phyloP scores from a whole-genome alignment of 1,140 invertebrate genomes.

The Choristoneura fumiferana region DNA sequence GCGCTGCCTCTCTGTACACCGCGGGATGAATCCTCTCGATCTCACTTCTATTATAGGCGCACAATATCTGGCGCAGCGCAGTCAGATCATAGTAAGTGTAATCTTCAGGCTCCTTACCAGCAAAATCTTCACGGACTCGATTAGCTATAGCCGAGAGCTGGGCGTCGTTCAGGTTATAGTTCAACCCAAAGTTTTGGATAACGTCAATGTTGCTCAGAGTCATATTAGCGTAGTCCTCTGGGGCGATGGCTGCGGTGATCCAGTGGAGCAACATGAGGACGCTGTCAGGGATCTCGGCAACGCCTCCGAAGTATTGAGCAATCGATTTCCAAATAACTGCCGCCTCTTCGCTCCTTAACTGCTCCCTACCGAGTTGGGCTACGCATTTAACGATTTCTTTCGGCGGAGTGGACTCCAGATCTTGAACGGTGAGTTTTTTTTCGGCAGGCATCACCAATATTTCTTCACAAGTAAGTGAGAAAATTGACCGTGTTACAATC shows the following conservation, averaged over 20 bases:
- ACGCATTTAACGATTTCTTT: slow-evolving; percentile 57
- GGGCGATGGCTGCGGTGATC: slow-evolving; percentile 63
- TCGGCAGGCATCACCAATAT: slow-evolving; percentile 40
- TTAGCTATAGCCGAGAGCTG: slow-evolving; percentile 70
- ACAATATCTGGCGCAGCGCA: slow-evolving; percentile 73
- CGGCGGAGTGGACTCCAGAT: slow-evolving; percentile 46
- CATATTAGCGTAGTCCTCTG: slow-evolving; percentile 69
- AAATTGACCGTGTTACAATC: no score
- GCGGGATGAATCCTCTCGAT: slow-evolving; percentile 70
- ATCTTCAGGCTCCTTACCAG: slow-evolving; percentile 73
- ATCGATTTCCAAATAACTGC: slow-evolving; percentile 61
- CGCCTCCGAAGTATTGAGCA: slow-evolving; percentile 42
- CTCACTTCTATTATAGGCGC: slow-evolving; percentile 69
- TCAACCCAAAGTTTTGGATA: slow-evolving; percentile 72
- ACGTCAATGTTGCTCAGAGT: slow-evolving; percentile 72
- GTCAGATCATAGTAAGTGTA: slow-evolving; percentile 74
- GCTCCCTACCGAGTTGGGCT: slow-evolving; percentile 47
- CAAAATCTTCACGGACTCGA: slow-evolving; percentile 68
- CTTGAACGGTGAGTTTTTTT: slow-evolving; percentile 31
- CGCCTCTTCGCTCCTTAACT: slow-evolving; percentile 43
- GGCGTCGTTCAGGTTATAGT: slow-evolving; percentile 56
- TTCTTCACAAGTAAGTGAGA: slow-evolving; percentile 39
- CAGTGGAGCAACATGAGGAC: slow-evolving; percentile 65
- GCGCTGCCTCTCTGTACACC: slow-evolving; percentile 69
- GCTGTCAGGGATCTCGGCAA: slow-evolving; percentile 63